Base-by-base conservation (phyloP, 2,888 invertebrate genomes). In the Hypsopygia costalis region DNA sequence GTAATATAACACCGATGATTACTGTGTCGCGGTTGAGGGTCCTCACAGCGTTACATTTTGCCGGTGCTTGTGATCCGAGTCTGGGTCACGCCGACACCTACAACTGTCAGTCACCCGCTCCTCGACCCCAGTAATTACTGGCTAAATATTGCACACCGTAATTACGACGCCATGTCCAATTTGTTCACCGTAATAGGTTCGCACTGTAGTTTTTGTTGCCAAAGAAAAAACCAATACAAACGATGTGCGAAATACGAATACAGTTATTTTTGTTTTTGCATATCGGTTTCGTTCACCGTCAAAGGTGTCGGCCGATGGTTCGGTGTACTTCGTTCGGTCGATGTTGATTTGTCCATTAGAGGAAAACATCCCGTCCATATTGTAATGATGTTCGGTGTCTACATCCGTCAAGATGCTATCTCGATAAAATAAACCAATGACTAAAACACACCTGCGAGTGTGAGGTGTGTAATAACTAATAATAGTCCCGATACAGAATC, bases 391-490 rank as follows among this genome's bases (percentile, higher is more conserved):
- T 74, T 69, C 65, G 67, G 64, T 72, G 75, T 68, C 67, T 67
- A 75, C 79, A 76, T 80, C 77, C 75, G 71, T 85, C 81, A 81
- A 85, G 86, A 87, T 87, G 62, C 59, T 79, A 86, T 87, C 86
- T 67, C 55, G 59, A 65, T 69, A 70, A 69, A 77, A 76, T 74
- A 79, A 81, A 81, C 72, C 80, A 80, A 82, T 82, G 77, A 85
- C 73, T 75, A 67, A 69, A 78, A 74, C 73, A 72, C 80, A 75
- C 71, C 74, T 79, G 81, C 75, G 67, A n/a, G 25, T 25, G 25
- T 6, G 44, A 47, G 44, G 44, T 51, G 47, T 46, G 43, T 50
- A 50, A 44, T 47, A 45, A 64, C 67, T 65, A 60, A 16, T 62
- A 55, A 37, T 11, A 11, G 36, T 25, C n/a, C 16, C 64, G 67